Conservation (phyloP, 1,140 invertebrate genomes). For the Neodiprion lecontei region DNA sequence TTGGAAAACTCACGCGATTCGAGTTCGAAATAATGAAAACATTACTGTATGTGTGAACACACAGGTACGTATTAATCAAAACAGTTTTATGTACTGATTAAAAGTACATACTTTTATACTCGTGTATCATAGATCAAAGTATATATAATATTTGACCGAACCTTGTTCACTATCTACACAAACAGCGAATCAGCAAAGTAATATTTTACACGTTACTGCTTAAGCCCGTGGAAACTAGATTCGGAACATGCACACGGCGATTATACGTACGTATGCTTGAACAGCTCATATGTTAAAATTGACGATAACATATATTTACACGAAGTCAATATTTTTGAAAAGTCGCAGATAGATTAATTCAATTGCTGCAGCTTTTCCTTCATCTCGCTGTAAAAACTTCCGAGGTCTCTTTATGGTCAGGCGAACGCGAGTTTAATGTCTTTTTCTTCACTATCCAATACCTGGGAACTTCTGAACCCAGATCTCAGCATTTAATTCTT, state of each 20-base stretch:
- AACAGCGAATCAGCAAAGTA: background rate
- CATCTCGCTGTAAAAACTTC: background rate
- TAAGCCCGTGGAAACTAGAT: background rate
- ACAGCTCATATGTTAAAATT: background rate
- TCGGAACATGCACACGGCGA: background rate
- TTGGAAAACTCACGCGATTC: background rate
- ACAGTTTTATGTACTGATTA: background rate
- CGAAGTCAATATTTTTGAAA: conserved; percentile 2
- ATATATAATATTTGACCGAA: background rate
- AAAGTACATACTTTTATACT: background rate
- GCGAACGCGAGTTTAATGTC: background rate
- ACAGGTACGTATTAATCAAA: background rate
- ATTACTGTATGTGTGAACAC: background rate
- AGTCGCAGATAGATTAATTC: background rate
- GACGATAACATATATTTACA: conserved; percentile 5
- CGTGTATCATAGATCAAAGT: background rate
- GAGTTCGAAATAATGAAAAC: background rate
- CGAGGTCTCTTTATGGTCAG: background rate
- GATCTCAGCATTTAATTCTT: background rate
- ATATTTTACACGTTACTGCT: background rate
- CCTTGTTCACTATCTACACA: background rate
- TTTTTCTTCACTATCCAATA: background rate
- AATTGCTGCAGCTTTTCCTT: background rate
- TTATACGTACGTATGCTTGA: no score
- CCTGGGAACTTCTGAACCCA: background rate